These are phyloP conservation scores for Girardinus metallicus DNA, from an alignment of 2,797 vertebrate species.

Conservation along the genomic window DNA sequence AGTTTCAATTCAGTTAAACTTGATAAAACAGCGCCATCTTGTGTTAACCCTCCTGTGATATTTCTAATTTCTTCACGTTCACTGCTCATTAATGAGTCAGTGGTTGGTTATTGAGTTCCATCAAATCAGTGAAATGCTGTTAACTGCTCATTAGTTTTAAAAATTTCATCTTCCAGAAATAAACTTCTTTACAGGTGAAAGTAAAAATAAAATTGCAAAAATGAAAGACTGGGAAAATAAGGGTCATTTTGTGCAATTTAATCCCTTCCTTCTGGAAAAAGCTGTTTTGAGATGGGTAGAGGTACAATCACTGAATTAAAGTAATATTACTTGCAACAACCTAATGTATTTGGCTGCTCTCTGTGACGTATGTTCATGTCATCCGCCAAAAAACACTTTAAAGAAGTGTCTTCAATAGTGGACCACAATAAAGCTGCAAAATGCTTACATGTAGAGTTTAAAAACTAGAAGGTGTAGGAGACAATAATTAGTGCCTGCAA, in stretches of 20 bases:
- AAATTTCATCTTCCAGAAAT: neutral
- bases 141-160: neutral
- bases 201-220: neutral
- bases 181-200: neutral
- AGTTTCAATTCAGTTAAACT: neutral
- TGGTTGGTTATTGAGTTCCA: neutral
- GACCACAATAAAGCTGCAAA: neutral
- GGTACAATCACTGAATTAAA: too few relatives aligned
- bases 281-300: neutral
- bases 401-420: neutral
- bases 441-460: neutral
- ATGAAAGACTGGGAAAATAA: neutral
- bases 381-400: too few relatives aligned
- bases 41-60: slow-evolving; percentile 14
- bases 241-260: neutral
- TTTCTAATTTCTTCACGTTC: neutral
- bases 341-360: neutral
- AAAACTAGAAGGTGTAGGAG: too few relatives aligned
- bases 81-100: neutral
- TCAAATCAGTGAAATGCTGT: neutral
- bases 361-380: neutral
- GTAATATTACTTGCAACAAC: too few relatives aligned
- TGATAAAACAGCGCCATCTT: slow-evolving; percentile 45
- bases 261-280: too few relatives aligned
- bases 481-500: neutral